Base-by-base conservation (phyloP, 2,113 vertebrate species). In the Pangasianodon gigas region DNA sequence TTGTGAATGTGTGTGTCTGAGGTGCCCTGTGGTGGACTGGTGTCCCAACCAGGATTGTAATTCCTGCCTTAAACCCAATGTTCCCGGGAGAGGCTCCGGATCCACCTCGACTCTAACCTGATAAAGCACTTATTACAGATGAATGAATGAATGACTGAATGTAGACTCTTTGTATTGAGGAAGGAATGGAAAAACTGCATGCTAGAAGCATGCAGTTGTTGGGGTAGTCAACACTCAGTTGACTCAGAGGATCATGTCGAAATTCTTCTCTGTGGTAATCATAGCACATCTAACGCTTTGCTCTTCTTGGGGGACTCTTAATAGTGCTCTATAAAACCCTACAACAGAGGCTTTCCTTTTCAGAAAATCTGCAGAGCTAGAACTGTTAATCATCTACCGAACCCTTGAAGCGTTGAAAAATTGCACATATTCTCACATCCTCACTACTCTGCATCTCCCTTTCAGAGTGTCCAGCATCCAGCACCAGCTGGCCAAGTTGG, bases 401-500 rank as follows among this genome's bases (percentile, higher is more conserved):
- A 80, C 5, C 24, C 1, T 14, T 51, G 11, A 79, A 51, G 5
- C 24, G 11, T 77, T 41, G 13, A 77, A 77, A 56, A 10, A 37
- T 37, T 37, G 37, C 37, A 37, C 37, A 24, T 41, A 21, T 44
- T 7, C 21, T 11, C n/a, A 56, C 7, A 37, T 56, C 18, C n/a
- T 37, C 18, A 75, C 16, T 87, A 60, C 0, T 32, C 75, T 21
- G 18, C 41, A 14, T 65, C 14, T 56, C 46, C 29, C 29, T 18
- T 56, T 26, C 95, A 99, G 98, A 93, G 97, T 99, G 93, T 97
- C 97, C 0, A 97, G 94, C 86, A 98, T 99, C 91, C 98, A 99
- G 89, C 98, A 98, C 93, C 98, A 99, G 94, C 94, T 99, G 92
- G 98, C 98, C 84, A 97, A 98, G 94, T 94, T 99, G 86, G 98